phyloP scores from a whole-genome alignment of 1,140 invertebrate species.

The Oreohelix idahoensis region DNA sequence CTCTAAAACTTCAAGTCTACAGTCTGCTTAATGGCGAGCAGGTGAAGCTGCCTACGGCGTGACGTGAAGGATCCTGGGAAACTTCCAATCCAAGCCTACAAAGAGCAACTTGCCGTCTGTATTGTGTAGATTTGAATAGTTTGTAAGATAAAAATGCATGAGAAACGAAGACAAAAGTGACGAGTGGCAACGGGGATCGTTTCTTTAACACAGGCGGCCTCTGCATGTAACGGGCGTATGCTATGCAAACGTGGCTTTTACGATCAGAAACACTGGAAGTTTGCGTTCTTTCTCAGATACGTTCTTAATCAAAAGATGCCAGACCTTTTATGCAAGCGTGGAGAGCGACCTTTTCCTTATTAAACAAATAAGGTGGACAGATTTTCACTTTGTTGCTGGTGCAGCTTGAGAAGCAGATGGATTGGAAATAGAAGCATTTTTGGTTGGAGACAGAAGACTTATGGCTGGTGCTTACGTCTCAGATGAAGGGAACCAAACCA shows the following conservation, averaged over 20 bases:
- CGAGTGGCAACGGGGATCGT: constrained; percentile 22
- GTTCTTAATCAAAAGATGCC: constrained; percentile 36
- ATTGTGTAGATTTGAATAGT: constrained; percentile 36
- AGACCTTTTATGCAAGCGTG: constrained; percentile 28
- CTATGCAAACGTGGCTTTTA: constrained; percentile 32
- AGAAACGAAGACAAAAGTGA: constrained; percentile 42
- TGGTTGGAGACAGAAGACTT: constrained; percentile 1
- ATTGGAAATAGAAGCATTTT: neutral
- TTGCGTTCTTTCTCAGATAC: constrained; percentile 27
- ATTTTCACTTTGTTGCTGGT: constrained; percentile 28
- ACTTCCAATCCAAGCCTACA: constrained; percentile 30
- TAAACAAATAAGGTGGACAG: constrained; percentile 33
- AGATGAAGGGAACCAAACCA: constrained; percentile 25
- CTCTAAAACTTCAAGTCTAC: constrained; percentile 7
- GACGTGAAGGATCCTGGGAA: constrained; percentile 11
- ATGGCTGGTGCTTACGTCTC: constrained; percentile 9
- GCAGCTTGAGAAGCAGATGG: constrained; percentile 32
- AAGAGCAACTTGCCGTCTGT: constrained; percentile 31
- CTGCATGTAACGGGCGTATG: constrained; percentile 36
- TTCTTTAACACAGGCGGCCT: constrained; percentile 17
- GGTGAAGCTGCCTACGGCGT: constrained; percentile 32
- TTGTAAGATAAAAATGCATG: constrained; percentile 42
- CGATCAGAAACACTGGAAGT: constrained; percentile 31
- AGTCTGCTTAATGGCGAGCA: constrained; percentile 31
- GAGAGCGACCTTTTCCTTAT: constrained; percentile 25